phyloP scores from a whole-genome alignment of 64 coral and sea anemone genomes.

The Cladopsammia gracilis region DNA sequence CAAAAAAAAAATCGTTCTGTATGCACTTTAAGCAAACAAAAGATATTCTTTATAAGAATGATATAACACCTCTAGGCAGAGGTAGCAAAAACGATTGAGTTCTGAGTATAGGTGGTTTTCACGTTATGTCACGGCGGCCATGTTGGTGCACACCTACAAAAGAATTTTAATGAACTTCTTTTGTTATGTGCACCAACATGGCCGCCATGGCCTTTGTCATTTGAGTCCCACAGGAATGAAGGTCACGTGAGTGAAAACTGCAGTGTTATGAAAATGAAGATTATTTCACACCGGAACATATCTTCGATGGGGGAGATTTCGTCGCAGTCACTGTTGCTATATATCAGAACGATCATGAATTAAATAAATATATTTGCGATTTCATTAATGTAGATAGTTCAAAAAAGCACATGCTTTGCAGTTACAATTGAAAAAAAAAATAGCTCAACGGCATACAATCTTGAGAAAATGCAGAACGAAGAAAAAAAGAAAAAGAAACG shows the following conservation, averaged over 20 bases:
- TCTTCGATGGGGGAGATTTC: background rate
- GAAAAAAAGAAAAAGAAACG: background rate
- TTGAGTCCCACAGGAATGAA: too few relatives aligned
- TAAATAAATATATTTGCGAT: background rate
- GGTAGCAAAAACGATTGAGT: background rate
- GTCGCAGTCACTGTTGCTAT: background rate
- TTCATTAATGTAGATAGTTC: background rate
- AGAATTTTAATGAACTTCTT: too few relatives aligned
- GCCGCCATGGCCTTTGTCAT: too few relatives aligned
- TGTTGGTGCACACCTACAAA: too few relatives aligned
- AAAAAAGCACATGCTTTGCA: background rate
- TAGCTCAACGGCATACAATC: background rate
- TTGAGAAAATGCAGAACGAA: background rate
- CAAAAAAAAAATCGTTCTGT: background rate
- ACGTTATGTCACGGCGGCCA: too few relatives aligned
- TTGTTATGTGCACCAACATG: too few relatives aligned
- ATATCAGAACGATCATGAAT: too few relatives aligned
- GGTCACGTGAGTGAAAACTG: too few relatives aligned
- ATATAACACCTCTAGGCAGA: background rate
- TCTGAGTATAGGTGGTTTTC: background rate
- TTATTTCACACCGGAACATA: conserved; percentile 5
- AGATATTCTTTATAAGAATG: conserved; percentile 7
- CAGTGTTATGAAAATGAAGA: background rate
- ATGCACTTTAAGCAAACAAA: background rate
- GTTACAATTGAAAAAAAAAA: too few relatives aligned